Evolutionary conservation across 2,797 vertebrate species (phyloP).

Genomic region (Urophycis tenuis): DNA sequence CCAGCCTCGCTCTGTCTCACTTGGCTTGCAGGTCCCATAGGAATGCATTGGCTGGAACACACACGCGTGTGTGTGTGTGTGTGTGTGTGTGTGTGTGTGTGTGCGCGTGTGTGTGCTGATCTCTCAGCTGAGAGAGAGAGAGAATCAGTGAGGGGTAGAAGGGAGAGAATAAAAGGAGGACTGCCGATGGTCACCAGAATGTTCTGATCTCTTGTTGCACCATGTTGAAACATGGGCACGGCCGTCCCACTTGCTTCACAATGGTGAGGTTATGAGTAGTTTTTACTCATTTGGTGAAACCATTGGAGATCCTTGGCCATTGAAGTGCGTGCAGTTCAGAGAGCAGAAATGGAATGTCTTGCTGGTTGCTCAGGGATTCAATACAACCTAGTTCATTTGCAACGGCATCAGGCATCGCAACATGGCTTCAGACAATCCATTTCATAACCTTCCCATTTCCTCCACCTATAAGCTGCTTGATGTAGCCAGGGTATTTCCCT

Average conservation of each 20-base stretch:
- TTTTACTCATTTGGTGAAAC: neutral
- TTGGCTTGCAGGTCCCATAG: conserved; percentile 39
- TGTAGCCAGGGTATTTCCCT: conserved; percentile 48
- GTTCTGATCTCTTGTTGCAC: conserved; percentile 1
- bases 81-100: no score
- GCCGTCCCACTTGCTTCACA: neutral
- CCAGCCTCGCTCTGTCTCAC: conserved; percentile 32
- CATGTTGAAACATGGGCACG: neutral
- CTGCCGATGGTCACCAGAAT: conserved; percentile 16
- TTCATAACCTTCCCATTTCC: conserved; percentile 62
- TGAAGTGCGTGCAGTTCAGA: conserved; percentile 25
- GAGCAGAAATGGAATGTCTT: conserved; percentile 49
- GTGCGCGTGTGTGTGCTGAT: conserved; percentile 41
- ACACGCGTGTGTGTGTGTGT: no score
- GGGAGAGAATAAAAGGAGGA: neutral
- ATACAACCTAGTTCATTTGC: conserved; percentile 66
- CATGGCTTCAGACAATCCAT: conserved; percentile 57
- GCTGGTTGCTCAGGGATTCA: conserved; percentile 62
- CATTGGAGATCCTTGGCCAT: neutral
- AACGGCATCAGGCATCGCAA: conserved; percentile 63
- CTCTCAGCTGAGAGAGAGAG: conserved; percentile 13
- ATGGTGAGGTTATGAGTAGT: neutral
- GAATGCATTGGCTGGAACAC: conserved; percentile 44
- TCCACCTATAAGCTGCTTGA: conserved; percentile 59
- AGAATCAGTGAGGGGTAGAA: neutral